phyloP scores from a whole-genome alignment of 2,113 vertebrate species.

The Aspidoscelis tigris region DNA sequence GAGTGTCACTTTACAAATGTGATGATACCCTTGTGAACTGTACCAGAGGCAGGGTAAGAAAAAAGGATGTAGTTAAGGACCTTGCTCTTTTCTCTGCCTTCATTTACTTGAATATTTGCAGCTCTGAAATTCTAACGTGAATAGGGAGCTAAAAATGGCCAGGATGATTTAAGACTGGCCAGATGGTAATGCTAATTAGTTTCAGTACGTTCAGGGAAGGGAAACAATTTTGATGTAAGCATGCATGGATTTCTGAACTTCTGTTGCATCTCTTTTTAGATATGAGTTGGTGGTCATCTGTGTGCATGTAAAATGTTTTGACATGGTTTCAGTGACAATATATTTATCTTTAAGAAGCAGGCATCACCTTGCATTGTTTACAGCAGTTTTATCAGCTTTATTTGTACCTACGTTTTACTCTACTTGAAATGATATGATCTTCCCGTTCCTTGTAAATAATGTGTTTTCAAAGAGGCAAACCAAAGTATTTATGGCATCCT shows the following conservation, averaged over 20 bases:
- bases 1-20: background rate
- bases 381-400: conserved; percentile 71
- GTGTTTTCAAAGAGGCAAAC: conserved; percentile 73
- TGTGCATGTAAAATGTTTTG: conserved; percentile 47
- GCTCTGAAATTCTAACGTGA: background rate
- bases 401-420: conserved; percentile 62
- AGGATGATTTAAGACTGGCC: conserved; percentile 3
- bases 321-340: conserved; percentile 60
- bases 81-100: background rate
- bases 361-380: conserved; percentile 51
- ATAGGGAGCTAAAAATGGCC: background rate
- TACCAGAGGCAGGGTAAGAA: background rate
- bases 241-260: background rate
- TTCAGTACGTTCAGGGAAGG: background rate
- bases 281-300: conserved; percentile 44
- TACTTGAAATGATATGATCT: conserved; percentile 64
- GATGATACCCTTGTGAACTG: background rate
- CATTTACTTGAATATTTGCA: background rate
- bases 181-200: conserved; percentile 2
- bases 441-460: conserved; percentile 73
- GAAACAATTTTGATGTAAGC: background rate
- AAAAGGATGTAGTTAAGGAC: background rate
- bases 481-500: conserved; percentile 71
- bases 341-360: conserved; percentile 57
- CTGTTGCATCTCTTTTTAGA: conserved; percentile 45